phyloP scores from a whole-genome alignment of 2,113 vertebrate species.

The Glareola pratincola region DNA sequence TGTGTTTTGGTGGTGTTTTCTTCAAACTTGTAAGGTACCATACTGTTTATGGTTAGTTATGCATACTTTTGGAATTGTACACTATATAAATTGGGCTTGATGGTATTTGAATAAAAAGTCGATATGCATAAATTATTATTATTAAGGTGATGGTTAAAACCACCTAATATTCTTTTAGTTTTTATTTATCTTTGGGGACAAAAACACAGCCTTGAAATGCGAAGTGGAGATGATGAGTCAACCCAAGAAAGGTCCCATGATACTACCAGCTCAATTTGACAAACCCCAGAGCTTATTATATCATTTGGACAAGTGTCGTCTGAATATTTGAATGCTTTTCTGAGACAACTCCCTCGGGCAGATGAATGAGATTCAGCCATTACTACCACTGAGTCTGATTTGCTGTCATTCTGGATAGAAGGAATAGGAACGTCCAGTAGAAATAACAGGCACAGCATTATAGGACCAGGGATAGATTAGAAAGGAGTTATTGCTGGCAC shows the following conservation, averaged over 20 bases:
- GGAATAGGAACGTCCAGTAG: not conserved
- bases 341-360: not conserved
- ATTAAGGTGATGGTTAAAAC: not conserved
- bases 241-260: not conserved
- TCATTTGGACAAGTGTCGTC: not conserved
- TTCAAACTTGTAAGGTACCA: not conserved
- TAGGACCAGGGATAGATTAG: not conserved
- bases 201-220: not conserved
- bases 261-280: not conserved
- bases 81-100: not conserved
- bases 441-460: not conserved
- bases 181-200: not conserved
- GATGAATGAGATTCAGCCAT: not conserved
- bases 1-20: not conserved
- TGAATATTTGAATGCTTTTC: not conserved
- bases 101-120: not conserved
- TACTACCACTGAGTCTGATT: not conserved
- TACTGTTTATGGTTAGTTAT: not conserved
- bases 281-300: not conserved
- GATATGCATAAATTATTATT: not conserved
- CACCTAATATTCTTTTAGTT: not conserved
- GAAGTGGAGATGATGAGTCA: not conserved
- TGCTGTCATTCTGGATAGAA: conserved; percentile 4
- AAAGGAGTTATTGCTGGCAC: conserved; percentile 16
- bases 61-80: not conserved